Conservation (phyloP, 2,113 vertebrate genomes). For the Eretmodus cyanostictus region DNA sequence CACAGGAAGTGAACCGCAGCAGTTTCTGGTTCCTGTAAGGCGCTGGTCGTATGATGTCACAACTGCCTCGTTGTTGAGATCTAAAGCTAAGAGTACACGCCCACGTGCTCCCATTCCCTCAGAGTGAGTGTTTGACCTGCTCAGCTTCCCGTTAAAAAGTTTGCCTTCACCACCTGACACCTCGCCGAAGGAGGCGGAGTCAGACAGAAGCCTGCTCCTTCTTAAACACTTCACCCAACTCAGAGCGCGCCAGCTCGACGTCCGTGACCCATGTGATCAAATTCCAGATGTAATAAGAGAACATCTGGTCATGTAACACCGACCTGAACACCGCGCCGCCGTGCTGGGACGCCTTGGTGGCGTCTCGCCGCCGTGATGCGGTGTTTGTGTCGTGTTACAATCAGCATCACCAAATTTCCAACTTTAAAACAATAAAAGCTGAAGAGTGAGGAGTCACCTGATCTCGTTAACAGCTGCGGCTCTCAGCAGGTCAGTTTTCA, state of each 20-base stretch:
- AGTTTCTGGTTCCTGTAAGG: not conserved
- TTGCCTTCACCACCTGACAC: not conserved
- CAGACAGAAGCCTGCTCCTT: not conserved
- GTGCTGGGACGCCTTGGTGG: accelerated
- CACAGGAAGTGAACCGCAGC: not conserved
- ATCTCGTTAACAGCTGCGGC: not conserved
- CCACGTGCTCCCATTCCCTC: not conserved
- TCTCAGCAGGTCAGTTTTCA: not conserved
- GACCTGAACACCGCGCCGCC: not conserved
- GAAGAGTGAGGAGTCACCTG: not conserved
- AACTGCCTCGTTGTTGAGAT: not conserved
- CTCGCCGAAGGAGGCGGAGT: not conserved
- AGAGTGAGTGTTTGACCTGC: not conserved
- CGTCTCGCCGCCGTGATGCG: accelerated
- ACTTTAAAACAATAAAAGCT: not conserved
- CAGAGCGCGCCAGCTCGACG: not conserved
- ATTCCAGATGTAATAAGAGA: not conserved
- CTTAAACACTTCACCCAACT: not conserved
- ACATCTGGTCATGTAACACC: not conserved
- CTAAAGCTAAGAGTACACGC: not conserved
- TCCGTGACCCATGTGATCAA: not conserved
- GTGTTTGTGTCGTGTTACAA: not conserved
- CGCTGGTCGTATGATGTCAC: not conserved
- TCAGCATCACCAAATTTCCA: not conserved
- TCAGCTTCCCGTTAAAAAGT: not conserved